A percentile compares a stretch with the other conserved stretches of the same genome.
Conservation (phyloP, 2,113 vertebrate species). For the Protomyctophum bolini region DNA sequence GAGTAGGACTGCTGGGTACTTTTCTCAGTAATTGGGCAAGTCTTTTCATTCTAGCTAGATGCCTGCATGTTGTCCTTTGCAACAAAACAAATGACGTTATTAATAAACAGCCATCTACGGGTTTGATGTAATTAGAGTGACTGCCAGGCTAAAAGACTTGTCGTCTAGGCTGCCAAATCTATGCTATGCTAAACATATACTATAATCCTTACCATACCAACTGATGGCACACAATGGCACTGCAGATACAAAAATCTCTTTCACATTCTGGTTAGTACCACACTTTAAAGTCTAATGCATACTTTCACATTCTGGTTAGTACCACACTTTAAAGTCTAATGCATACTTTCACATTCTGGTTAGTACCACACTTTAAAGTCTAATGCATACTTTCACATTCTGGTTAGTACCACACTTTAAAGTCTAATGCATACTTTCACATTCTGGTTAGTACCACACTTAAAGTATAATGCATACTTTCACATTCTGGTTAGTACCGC, state of each 20-base stretch:
- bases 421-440: no score
- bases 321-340: not conserved
- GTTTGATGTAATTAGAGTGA: conserved; percentile 6
- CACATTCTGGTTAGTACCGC: no score
- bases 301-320: not conserved
- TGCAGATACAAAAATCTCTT: conserved; percentile 9
- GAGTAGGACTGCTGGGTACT: conserved; percentile 16
- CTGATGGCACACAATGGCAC: conserved; percentile 5
- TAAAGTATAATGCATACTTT: no score
- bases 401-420: not conserved
- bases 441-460: no score
- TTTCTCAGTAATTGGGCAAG: conserved; percentile 13
- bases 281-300: conserved; percentile 9
- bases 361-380: conserved; percentile 1
- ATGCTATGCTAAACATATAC: not conserved
- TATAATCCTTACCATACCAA: not conserved
- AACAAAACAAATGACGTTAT: conserved; percentile 8
- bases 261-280: not conserved
- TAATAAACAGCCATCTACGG: conserved; percentile 19
- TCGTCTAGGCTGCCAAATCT: not conserved
- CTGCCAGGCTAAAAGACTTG: conserved; percentile 10
- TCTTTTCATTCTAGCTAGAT: conserved; percentile 30
- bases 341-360: not conserved
- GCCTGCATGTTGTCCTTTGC: conserved; percentile 14
- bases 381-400: not conserved